Base-by-base conservation (phyloP, 2,113 vertebrate genomes). In the Myrmophylax atrothorax region DNA sequence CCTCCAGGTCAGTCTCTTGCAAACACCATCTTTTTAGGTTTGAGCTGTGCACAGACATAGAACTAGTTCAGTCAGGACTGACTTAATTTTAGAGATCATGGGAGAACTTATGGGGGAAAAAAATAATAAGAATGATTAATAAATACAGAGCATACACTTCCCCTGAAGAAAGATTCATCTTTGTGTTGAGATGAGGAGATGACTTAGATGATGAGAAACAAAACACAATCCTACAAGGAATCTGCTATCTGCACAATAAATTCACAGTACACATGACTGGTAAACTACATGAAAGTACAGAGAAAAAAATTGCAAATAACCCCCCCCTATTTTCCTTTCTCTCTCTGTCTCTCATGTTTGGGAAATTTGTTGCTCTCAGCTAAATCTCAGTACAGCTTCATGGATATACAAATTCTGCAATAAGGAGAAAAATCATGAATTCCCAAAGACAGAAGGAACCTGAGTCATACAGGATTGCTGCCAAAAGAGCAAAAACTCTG, bases 211-310 rank as follows among this genome's bases (percentile, higher is more conserved):
- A 87, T 56, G 59, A 90, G 49, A 79, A 91, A 87, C 38, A 91
- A 85, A 89, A 68, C 50, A 84, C 20, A 82, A 4, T 85, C 63
- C 47, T 47, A 68, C 12, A 35, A 87, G 55, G 28, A 91, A 79
- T 78, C 72, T 89, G 49, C 49, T 78, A 90, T 81, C 80, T 81
- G 10, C 29, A 89, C 14, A 76, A 62, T 79, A 82, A 93, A 89
- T 77, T 96, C 90, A 93, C 29, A 81, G 23, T 77, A 92, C 23
- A 40, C 55, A 42, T 85, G 84, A 96, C 96, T 96, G 97, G 62
- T 94, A 96, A 96, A 95, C 31, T 28, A n/a, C 87, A 42, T 83
- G 60, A 94, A 93, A 94, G 40, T 18, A 87, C 24, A 78, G 76
- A 94, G 60, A 83, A 91, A 96, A 95, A 93, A 74, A 42, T 23